phyloP scores from a whole-genome alignment of 2,797 vertebrate species.

The Gallinago nigripennis region DNA sequence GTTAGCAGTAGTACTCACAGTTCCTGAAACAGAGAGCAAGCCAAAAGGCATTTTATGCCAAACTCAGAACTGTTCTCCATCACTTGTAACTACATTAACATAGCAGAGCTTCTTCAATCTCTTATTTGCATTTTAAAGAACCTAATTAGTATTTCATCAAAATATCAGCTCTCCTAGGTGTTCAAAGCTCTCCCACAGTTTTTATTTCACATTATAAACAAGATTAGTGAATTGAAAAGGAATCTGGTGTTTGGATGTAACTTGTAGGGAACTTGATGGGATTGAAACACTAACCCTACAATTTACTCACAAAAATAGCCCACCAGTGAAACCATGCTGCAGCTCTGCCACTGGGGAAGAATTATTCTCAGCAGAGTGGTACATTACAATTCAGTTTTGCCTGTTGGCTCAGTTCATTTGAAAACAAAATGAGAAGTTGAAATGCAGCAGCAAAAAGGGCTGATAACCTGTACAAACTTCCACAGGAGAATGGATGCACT shows the following conservation, averaged over 20 bases:
- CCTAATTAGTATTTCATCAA: not conserved
- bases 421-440: not conserved
- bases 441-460: not conserved
- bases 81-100: not conserved
- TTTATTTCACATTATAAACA: slow-evolving; percentile 13
- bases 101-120: not conserved
- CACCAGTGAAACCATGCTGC: slow-evolving; percentile 53
- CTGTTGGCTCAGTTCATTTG: not conserved
- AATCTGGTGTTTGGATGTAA: slow-evolving; percentile 25
- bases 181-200: not conserved
- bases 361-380: slow-evolving; percentile 70
- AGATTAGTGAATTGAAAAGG: not conserved
- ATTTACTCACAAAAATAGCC: slow-evolving; percentile 87
- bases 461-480: not conserved
- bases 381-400: slow-evolving; percentile 4
- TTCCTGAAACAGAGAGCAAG: not conserved
- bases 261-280: not conserved
- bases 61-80: not conserved
- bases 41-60: not conserved
- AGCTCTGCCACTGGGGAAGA: slow-evolving; percentile 65
- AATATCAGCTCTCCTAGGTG: not conserved
- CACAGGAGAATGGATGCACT: not conserved
- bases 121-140: not conserved
- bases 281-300: slow-evolving; percentile 82
- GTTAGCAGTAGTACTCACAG: not conserved